Evolutionary conservation across 2,113 vertebrate genomes (phyloP).

Genomic region (Pterocles burchelli): DNA sequence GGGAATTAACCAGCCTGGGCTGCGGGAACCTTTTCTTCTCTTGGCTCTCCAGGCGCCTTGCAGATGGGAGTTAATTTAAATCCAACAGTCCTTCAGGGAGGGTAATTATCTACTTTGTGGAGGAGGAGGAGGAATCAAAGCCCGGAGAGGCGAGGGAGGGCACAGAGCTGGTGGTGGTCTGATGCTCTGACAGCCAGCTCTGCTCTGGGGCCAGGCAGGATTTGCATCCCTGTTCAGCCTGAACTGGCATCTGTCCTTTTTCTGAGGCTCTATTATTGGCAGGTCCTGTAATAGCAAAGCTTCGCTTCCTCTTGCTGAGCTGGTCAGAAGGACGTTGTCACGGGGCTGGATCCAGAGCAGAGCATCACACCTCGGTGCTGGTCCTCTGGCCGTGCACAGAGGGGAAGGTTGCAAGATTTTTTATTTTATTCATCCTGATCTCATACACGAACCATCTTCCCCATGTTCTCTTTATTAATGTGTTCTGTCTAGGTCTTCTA

Average conservation of each 20-base stretch:
- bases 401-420: accelerated
- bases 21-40: background rate
- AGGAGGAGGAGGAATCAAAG: background rate
- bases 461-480: background rate
- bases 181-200: background rate
- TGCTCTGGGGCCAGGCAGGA: background rate
- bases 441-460: accelerated
- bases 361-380: background rate
- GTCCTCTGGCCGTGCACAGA: accelerated
- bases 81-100: background rate
- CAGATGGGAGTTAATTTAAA: background rate
- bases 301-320: background rate
- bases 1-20: background rate
- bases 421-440: background rate
- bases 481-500: background rate
- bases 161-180: background rate
- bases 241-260: background rate
- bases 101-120: background rate
- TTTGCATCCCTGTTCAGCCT: background rate
- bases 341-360: background rate
- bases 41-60: background rate
- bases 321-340: background rate
- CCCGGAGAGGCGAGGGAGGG: accelerated
- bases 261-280: background rate
- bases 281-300: accelerated